Base-by-base conservation (phyloP, 2,113 vertebrate genomes). In the Ailuropoda melanoleuca region DNA sequence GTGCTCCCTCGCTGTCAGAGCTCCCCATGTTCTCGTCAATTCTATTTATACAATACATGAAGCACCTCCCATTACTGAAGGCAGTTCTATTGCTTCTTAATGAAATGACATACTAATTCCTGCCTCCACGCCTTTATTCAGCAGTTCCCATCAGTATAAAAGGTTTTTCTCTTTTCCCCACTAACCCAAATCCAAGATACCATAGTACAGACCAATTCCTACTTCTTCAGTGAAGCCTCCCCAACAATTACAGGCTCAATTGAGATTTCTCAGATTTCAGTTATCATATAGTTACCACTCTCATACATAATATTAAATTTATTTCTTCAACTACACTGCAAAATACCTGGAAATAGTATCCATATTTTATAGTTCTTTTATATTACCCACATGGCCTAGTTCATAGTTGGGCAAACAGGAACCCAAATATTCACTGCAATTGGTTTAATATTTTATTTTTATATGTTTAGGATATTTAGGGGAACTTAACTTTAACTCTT, bases 401-500 rank as follows among this genome's bases (percentile, higher is more conserved):
- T 88, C 56, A 95, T 17, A 85, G 43, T 31, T 77, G 93, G 80
- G 77, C 55, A 97, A 96, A 91, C 0, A 60, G 62, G 23, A 88
- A 93, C 21, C 46, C 68, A 95, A 90, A 58, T 83, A 81, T 23
- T 96, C 46, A 84, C 3, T 70, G 15, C 92, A 95, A 86, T 2
- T 93, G 43, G 34, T 80, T 77, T 93, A 70, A 64, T 81, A 78
- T 23, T 94, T 95, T 92, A 81, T 53, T 96, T 93, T 90, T 74
- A 86, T 72, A 95, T 97, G 48, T 96, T 97, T 90, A 95, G 26
- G 58, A 90, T 95, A 97, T 39, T 90, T 97, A 82, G 55, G 58
- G 34, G 14, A 75, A 87, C 7, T 64, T 89, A 68, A 90, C 39
- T 60, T 75, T 83, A 96, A 96, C 31, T 96, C 95, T 92, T 92